Evolutionary conservation across 2,113 vertebrate genomes (phyloP).

Genomic region (Pseudorhombus dupliciocellatus): DNA sequence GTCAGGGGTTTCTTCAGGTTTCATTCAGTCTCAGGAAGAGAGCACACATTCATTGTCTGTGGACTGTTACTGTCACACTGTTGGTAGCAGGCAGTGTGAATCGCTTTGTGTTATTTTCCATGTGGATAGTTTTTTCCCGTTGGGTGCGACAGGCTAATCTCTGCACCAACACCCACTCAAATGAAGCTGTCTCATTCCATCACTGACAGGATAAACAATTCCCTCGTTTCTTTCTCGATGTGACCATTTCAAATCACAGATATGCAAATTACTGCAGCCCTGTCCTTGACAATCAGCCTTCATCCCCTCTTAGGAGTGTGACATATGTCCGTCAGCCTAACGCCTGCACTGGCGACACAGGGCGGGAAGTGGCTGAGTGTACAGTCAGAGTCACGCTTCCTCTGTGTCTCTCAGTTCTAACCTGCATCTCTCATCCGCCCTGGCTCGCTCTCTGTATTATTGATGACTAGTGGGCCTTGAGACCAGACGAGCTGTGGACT

Average conservation of each 20-base stretch:
- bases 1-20: constrained; percentile 14
- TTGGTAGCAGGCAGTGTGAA: neutral
- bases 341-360: neutral
- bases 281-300: constrained; percentile 56
- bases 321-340: constrained; percentile 34
- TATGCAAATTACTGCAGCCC: constrained; percentile 40
- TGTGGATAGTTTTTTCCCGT: constrained; percentile 14
- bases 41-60: neutral
- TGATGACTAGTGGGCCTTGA: constrained; percentile 62
- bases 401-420: constrained; percentile 30
- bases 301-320: constrained; percentile 18
- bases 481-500: constrained; percentile 26
- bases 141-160: constrained; percentile 27
- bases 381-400: neutral
- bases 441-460: constrained; percentile 59
- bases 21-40: constrained; percentile 14
- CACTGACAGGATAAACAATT: neutral
- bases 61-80: neutral
- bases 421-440: constrained; percentile 23
- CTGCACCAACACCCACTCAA: constrained; percentile 32
- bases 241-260: constrained; percentile 16
- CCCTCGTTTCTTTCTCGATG: neutral
- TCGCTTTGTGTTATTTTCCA: neutral
- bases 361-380: neutral
- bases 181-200: constrained; percentile 12